A percentile compares a stretch with the other conserved stretches of the same genome.
These are phyloP conservation scores for Ooceraea biroi DNA, from an alignment of 1,140 invertebrate species.

Conservation along the genomic window DNA sequence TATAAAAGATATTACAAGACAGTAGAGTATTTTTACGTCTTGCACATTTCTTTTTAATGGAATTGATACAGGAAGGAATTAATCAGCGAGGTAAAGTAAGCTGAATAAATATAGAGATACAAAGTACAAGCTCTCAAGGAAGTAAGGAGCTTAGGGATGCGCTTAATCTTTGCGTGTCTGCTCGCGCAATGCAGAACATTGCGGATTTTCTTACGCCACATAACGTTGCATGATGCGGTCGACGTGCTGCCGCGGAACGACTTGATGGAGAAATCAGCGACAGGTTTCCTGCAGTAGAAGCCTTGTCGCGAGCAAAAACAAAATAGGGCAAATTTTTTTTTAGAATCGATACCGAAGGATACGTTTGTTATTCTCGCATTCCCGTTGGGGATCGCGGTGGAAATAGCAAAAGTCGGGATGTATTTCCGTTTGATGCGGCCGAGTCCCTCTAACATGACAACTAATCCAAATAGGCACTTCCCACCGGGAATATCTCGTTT, in stretches of 20 bases:
- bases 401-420: conserved; percentile 37
- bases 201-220: conserved; percentile 29
- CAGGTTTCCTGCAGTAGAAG: conserved; percentile 6
- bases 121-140: conserved; percentile 6
- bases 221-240: conserved; percentile 21
- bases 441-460: conserved; percentile 27
- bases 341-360: conserved; percentile 20
- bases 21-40: no score
- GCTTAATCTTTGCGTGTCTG: conserved; percentile 35
- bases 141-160: background rate
- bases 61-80: background rate
- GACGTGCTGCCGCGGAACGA: conserved; percentile 17
- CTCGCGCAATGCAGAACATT: conserved; percentile 47
- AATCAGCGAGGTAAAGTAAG: background rate
- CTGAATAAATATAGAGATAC: background rate
- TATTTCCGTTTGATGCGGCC: conserved; percentile 23
- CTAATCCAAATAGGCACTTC: conserved; percentile 32
- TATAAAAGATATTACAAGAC: no score
- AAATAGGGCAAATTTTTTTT: conserved; percentile 51
- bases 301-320: conserved; percentile 14
- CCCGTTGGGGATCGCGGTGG: conserved; percentile 2
- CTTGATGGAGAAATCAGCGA: conserved; percentile 33
- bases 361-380: conserved; percentile 21
- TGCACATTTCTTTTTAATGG: no score
- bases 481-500: conserved; percentile 42